These are phyloP conservation scores for Stomatorhinus walkeri DNA, from an alignment of 2,797 vertebrate genomes.

Conservation along the genomic window DNA sequence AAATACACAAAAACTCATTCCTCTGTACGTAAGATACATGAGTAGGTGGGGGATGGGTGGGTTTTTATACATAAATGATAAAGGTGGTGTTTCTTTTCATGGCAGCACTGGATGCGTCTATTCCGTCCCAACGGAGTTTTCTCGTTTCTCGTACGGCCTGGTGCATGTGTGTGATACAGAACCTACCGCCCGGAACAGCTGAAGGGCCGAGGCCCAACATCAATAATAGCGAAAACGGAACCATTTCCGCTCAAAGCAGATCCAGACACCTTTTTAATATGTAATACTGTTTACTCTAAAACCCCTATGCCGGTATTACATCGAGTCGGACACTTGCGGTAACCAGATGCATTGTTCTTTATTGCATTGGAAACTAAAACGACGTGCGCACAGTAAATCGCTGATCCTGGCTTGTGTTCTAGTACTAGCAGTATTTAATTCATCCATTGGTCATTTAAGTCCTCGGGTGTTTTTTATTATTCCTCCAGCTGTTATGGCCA, in stretches of 20 bases:
- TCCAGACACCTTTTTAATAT: background rate
- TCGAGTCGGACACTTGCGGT: background rate
- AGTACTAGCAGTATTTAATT: background rate
- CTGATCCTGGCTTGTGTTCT: background rate
- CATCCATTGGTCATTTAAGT: background rate
- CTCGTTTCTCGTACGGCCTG: conserved; percentile 44
- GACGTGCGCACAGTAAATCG: conserved; percentile 4
- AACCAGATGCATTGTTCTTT: background rate
- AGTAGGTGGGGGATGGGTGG: background rate
- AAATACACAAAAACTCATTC: background rate
- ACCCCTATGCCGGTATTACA: background rate
- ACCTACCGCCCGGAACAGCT: conserved; percentile 31
- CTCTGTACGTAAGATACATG: background rate
- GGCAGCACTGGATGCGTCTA: conserved; percentile 6
- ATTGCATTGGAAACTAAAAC: background rate
- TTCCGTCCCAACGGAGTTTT: conserved; percentile 27
- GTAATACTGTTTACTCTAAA: background rate
- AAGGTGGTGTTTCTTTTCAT: background rate
- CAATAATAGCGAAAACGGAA: background rate
- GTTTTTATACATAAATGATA: background rate
- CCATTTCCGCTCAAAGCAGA: background rate
- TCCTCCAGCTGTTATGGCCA: background rate
- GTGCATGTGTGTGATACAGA: conserved; percentile 11
- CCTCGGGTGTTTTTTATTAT: background rate
- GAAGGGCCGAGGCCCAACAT: conserved; percentile 40